Base-by-base conservation (phyloP, 2,888 invertebrate genomes). In the Lasioglossum villosulum region DNA sequence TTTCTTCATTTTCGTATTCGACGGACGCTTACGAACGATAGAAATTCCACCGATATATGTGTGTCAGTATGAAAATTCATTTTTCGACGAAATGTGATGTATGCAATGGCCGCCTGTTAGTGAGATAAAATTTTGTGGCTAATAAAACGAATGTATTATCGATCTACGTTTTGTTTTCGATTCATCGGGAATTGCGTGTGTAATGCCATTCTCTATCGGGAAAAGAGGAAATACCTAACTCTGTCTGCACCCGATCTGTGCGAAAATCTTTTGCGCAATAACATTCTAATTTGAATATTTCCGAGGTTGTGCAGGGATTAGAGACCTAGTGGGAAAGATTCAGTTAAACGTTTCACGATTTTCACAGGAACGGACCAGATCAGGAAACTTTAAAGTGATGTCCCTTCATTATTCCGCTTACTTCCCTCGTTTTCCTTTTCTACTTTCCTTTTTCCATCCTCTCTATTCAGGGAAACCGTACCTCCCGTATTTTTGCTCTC, bases 321-420 rank as follows among this genome's bases (percentile, higher is more conserved):
- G 52, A 48, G 34, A 30, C 30, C 4, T n/a, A 71, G 52, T 8
- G 23, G 42, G 27, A 45, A 48, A 66, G 56, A 74, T 84, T 78
- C 52, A 56, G 80, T 75, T 74, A 83, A 83, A 83, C 76, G 85
- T 77, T 83, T 72, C 45, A 68, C 66, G 75, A 84, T 84, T 80
- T 80, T 78, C 37, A n/a, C 16, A 39, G 27, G 45, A 48, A 19
- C 52, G 70, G 66, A 78, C 42, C 63, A 78, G 78, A 87, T 80
- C 78, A 85, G 78, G 48, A 34, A 82, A 66, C 30, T 84, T 83
- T 83, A 68, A 80, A 68, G 75, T 48, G 71, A 73, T 66, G 75
- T 74, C 37, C 75, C 75, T 86, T 80, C 75, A 82, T 89, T 80
- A 72, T 82, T 80, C 82, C 88, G 82, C 83, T 86, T 83, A 80